Conservation (phyloP, 2,888 invertebrate genomes). For the Cremastinae sp. region DNA sequence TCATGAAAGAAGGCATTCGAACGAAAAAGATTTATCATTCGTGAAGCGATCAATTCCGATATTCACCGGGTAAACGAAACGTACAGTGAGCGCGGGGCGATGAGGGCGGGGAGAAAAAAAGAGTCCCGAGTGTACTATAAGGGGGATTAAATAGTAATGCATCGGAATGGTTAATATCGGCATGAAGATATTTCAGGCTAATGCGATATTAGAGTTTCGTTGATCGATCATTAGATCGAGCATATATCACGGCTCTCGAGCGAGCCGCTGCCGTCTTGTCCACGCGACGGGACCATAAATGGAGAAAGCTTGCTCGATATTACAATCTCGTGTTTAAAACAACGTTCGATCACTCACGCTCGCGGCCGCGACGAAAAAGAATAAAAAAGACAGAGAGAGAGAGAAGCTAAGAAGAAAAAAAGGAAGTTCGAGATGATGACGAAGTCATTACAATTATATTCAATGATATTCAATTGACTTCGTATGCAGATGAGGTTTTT, state of each 20-base stretch:
- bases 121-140: not conserved
- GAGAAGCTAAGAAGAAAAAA: slow-evolving; percentile 34
- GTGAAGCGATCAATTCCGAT: not conserved
- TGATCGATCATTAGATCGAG: slow-evolving; percentile 58
- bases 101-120: not conserved
- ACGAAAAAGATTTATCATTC: not conserved
- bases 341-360: slow-evolving; percentile 29
- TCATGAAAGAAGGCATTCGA: not conserved
- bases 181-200: slow-evolving; percentile 31
- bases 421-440: slow-evolving; percentile 43
- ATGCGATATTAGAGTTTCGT: slow-evolving; percentile 49
- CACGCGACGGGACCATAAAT: slow-evolving; percentile 60
- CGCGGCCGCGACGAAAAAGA: not conserved
- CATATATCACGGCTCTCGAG: slow-evolving; percentile 30
- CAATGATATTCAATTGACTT: slow-evolving; percentile 56
- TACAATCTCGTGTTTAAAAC: slow-evolving; percentile 55
- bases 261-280: slow-evolving; percentile 48
- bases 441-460: slow-evolving; percentile 50
- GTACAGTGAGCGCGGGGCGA: not conserved
- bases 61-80: not conserved
- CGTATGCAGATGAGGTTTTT: slow-evolving; percentile 22
- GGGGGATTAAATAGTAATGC: slow-evolving; percentile 3
- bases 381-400: slow-evolving; percentile 2
- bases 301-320: slow-evolving; percentile 61
- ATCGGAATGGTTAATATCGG: not conserved